These are phyloP conservation scores for Pangasianodon gigas DNA, from an alignment of 2,113 vertebrate genomes.

Conservation along the genomic window DNA sequence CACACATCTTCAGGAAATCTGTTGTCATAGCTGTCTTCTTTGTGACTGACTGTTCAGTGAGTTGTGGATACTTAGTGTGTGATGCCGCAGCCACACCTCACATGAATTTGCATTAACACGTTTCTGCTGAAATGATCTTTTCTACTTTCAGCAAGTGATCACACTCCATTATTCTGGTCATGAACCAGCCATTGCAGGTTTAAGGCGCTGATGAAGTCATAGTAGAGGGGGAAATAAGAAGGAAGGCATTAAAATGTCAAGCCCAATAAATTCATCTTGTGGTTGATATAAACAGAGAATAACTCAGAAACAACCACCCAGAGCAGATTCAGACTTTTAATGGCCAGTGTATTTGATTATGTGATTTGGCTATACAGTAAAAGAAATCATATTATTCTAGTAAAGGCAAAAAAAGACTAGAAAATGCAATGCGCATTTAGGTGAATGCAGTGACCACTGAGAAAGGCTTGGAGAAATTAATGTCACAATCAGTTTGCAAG, in stretches of 20 bases:
- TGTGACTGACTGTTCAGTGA: conserved; percentile 69
- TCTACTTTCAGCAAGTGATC: conserved; percentile 54
- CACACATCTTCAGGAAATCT: conserved; percentile 53
- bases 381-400: conserved; percentile 39
- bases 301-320: conserved; percentile 43
- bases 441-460: conserved; percentile 39
- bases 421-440: background rate
- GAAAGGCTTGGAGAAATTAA: conserved; percentile 43
- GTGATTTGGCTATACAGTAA: conserved; percentile 20
- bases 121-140: conserved; percentile 62
- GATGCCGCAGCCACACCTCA: conserved; percentile 63
- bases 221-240: conserved; percentile 40
- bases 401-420: conserved; percentile 46
- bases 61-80: conserved; percentile 65
- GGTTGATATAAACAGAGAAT: conserved; percentile 58
- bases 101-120: conserved; percentile 68
- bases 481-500: conserved; percentile 55
- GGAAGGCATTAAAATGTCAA: conserved; percentile 53
- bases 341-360: conserved; percentile 54
- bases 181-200: conserved; percentile 60
- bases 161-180: conserved; percentile 60
- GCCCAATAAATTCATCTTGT: conserved; percentile 61
- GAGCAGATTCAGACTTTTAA: conserved; percentile 57
- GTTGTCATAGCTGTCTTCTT: conserved; percentile 56
- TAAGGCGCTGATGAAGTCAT: conserved; percentile 50